Conservation (phyloP, 2,888 invertebrate genomes). For the Trisateles emortualis region DNA sequence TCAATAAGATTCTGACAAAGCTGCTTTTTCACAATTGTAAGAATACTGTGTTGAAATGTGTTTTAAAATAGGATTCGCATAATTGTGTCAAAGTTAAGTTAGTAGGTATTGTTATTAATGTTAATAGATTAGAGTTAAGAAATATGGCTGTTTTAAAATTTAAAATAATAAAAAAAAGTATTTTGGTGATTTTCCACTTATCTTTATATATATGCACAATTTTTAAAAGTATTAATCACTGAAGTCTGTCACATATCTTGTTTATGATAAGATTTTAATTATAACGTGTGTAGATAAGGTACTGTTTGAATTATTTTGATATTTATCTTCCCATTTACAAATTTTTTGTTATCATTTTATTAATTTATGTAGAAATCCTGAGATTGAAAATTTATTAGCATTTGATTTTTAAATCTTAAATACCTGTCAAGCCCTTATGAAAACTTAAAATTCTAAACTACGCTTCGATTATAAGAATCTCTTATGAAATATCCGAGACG, state of each 20-base stretch:
- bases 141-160: constrained; percentile 57
- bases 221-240: constrained; percentile 63
- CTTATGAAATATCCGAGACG: constrained; percentile 76
- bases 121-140: constrained; percentile 27
- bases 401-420: neutral
- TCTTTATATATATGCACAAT: constrained; percentile 61
- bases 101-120: constrained; percentile 24
- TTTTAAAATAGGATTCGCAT: neutral
- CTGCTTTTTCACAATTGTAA: constrained; percentile 14
- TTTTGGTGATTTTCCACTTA: constrained; percentile 51
- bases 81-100: constrained; percentile 17
- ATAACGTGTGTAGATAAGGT: constrained; percentile 38
- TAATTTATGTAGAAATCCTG: neutral
- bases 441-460: constrained; percentile 47
- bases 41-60: constrained; percentile 16
- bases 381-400: too few relatives aligned
- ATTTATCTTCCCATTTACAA: constrained; percentile 50
- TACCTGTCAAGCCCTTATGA: constrained; percentile 57
- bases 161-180: constrained; percentile 46
- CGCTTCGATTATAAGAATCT: constrained; percentile 74
- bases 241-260: constrained; percentile 63
- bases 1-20: constrained; percentile 1
- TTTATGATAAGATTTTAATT: constrained; percentile 39
- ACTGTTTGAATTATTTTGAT: constrained; percentile 25
- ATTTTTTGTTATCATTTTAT: constrained; percentile 11